Conservation (phyloP, 2,797 vertebrate species). For the Garrulus glandarius region DNA sequence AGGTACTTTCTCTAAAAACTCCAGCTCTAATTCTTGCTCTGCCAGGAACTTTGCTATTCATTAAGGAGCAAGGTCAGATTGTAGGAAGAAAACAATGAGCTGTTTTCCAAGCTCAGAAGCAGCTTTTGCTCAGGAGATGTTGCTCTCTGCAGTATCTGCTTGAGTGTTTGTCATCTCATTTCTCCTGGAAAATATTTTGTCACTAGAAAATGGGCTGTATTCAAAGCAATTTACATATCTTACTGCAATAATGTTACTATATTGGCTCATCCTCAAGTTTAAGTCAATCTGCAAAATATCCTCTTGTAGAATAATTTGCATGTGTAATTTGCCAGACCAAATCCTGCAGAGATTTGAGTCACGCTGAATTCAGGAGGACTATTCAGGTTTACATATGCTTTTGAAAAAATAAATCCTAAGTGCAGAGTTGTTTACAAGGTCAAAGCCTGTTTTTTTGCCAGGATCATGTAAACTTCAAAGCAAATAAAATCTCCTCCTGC, state of each 20-base stretch:
- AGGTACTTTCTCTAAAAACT: neutral
- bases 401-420: neutral
- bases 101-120: neutral
- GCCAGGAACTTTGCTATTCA: neutral
- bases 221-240: slow-evolving; percentile 5
- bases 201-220: neutral
- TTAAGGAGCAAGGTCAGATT: slow-evolving; percentile 3
- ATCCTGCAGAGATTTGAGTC: neutral
- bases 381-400: neutral
- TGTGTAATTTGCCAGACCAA: slow-evolving; percentile 9
- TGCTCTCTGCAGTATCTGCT: neutral
- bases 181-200: slow-evolving; percentile 9
- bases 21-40: neutral
- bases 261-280: slow-evolving; percentile 14
- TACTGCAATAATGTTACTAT: neutral
- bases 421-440: neutral
- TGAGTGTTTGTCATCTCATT: neutral
- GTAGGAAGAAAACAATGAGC: neutral
- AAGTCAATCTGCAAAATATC: slow-evolving; percentile 17
- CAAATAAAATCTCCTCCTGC: neutral
- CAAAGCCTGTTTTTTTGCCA: neutral
- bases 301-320: slow-evolving; percentile 32
- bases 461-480: neutral
- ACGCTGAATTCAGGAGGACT: neutral
- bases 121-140: slow-evolving; percentile 3